Evolutionary conservation across 1,140 invertebrate species (phyloP).

Genomic region (Pogonomyrmex barbatus): DNA sequence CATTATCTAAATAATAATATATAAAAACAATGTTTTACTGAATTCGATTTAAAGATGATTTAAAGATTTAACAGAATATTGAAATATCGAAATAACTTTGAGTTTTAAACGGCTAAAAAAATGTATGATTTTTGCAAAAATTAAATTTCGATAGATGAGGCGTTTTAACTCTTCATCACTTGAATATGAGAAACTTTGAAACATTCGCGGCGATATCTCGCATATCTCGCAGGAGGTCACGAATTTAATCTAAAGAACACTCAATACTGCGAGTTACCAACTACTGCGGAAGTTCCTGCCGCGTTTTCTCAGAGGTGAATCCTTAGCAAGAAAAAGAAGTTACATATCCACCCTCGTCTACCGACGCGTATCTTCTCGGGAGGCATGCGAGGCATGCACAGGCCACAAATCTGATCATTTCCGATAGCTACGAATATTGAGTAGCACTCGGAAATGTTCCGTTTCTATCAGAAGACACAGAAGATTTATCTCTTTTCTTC

Average conservation of each 20-base stretch:
- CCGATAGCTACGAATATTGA: slow-evolving; percentile 30
- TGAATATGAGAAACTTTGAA: background rate
- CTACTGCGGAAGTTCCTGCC: background rate
- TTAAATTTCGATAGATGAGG: background rate
- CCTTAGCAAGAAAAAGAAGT: background rate
- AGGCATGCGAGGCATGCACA: background rate
- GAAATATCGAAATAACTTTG: background rate
- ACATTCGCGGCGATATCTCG: slow-evolving; percentile 16
- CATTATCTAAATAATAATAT: background rate
- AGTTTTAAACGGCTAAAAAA: background rate
- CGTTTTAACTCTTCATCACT: background rate
- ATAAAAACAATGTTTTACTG: background rate
- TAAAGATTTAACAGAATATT: background rate
- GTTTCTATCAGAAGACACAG: slow-evolving; percentile 3
- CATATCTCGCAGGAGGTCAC: slow-evolving; percentile 12
- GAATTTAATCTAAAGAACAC: slow-evolving; percentile 28
- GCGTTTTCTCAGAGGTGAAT: background rate
- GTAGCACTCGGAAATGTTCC: background rate
- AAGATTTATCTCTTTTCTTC: slow-evolving; percentile 13
- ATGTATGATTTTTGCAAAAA: background rate
- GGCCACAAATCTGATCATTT: slow-evolving; percentile 3
- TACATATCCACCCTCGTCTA: background rate
- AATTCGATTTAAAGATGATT: background rate
- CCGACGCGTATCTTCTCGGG: background rate
- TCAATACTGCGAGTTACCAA: slow-evolving; percentile 22